phyloP scores from a whole-genome alignment of 2,113 vertebrate species.

The Patagioenas fasciata region DNA sequence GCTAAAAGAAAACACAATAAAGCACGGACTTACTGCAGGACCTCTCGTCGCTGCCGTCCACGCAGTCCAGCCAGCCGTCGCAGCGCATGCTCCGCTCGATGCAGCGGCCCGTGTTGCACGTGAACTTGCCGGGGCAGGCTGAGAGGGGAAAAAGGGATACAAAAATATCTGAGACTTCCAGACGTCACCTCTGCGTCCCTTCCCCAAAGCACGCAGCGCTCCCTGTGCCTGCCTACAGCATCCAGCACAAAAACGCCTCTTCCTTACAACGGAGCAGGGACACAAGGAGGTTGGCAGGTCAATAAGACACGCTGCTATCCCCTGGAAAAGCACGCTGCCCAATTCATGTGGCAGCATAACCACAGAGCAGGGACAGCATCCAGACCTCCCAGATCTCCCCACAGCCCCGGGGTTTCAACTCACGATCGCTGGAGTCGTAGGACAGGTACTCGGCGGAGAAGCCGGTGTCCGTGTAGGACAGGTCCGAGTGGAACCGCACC shows the following conservation, averaged over 20 bases:
- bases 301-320: rapidly evolving
- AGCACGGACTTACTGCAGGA: conserved; percentile 81
- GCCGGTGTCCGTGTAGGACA: conserved; percentile 85
- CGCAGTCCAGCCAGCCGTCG: conserved; percentile 92
- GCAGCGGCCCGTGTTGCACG: conserved; percentile 82
- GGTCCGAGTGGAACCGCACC: conserved; percentile 82
- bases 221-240: not conserved
- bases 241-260: not conserved
- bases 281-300: not conserved
- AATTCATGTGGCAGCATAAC: not conserved
- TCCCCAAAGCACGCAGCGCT: rapidly evolving
- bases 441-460: conserved; percentile 83
- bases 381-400: not conserved
- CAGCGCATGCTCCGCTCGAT: conserved; percentile 76
- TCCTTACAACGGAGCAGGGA: not conserved
- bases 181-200: rapidly evolving
- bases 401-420: conserved; percentile 41
- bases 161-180: rapidly evolving
- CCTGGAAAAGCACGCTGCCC: not conserved
- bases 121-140: conserved; percentile 88
- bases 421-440: conserved; percentile 83
- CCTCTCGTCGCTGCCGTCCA: conserved; percentile 85
- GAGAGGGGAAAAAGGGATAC: not conserved
- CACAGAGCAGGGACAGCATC: not conserved
- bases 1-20: no score